phyloP scores from a whole-genome alignment of 2,888 invertebrate genomes.

The Ichneumoninae sp. region DNA sequence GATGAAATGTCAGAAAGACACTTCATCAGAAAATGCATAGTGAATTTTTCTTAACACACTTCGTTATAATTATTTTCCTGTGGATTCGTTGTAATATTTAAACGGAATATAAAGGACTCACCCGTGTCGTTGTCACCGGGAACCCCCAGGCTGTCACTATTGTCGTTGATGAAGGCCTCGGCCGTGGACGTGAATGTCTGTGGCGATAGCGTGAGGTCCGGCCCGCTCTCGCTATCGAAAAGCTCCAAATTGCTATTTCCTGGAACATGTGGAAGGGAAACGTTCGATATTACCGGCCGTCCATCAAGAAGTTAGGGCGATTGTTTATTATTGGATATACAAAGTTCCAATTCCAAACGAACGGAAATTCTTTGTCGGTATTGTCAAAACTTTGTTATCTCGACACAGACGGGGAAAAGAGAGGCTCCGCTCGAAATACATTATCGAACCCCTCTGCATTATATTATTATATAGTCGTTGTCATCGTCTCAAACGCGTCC shows the following conservation, averaged over 20 bases:
- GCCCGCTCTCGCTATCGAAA: slow-evolving; percentile 87
- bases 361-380: not conserved
- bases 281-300: not conserved
- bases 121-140: slow-evolving; percentile 87
- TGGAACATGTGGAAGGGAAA: slow-evolving; percentile 71
- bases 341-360: not conserved
- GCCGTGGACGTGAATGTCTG: slow-evolving; percentile 88
- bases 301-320: not conserved
- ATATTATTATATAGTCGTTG: slow-evolving; percentile 60
- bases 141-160: slow-evolving; percentile 88
- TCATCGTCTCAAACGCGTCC: slow-evolving; percentile 66
- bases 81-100: not conserved
- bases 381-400: not conserved
- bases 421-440: slow-evolving; percentile 66
- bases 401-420: slow-evolving; percentile 3
- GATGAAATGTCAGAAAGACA: not conserved
- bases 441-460: slow-evolving; percentile 49
- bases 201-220: slow-evolving; percentile 87
- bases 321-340: not conserved
- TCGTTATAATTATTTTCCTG: not conserved
- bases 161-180: slow-evolving; percentile 88
- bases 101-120: slow-evolving; percentile 77
- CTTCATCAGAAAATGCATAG: not conserved
- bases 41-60: not conserved
- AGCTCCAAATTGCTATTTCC: slow-evolving; percentile 86